A percentile compares a stretch with the other conserved stretches of the same genome.
phyloP scores from a whole-genome alignment of 2,113 vertebrate genomes.

The Syrmaticus mikado region DNA sequence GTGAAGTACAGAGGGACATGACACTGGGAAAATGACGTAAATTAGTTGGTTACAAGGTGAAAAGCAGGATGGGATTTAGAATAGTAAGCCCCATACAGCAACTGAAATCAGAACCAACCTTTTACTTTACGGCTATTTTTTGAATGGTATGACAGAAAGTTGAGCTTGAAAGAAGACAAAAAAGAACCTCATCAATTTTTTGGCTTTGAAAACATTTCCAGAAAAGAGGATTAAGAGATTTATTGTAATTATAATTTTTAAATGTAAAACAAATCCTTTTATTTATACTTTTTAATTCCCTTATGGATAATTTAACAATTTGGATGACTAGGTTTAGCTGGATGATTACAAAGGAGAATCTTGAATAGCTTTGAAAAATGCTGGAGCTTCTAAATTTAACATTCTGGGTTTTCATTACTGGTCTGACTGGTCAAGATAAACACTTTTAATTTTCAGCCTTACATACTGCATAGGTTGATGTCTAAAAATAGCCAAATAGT shows the following conservation, averaged over 20 bases:
- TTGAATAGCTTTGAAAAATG: neutral
- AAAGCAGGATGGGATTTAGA: neutral
- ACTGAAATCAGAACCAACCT: neutral
- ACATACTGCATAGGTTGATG: neutral
- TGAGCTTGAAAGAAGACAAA: neutral
- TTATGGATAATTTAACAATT: slow-evolving; percentile 36
- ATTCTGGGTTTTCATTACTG: neutral
- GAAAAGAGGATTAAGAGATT: slow-evolving; percentile 19
- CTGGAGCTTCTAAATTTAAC: neutral
- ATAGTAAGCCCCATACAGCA: neutral
- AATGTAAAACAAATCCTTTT: slow-evolving; percentile 33
- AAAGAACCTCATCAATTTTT: neutral
- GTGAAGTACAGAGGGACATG: neutral
- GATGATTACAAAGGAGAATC: neutral
- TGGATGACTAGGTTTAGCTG: neutral
- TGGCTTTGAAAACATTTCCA: neutral
- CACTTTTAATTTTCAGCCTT: neutral
- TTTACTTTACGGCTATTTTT: neutral
- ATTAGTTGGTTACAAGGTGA: neutral
- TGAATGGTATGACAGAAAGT: neutral
- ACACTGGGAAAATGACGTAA: neutral
- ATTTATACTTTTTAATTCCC: slow-evolving; percentile 25
- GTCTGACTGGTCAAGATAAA: neutral
- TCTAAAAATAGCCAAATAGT: neutral
- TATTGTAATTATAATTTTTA: slow-evolving; percentile 28